A percentile compares a stretch with the other conserved stretches of the same genome.
Evolutionary conservation across 2,888 invertebrate genomes (phyloP).

Genomic region (Agonum fuliginosum): DNA sequence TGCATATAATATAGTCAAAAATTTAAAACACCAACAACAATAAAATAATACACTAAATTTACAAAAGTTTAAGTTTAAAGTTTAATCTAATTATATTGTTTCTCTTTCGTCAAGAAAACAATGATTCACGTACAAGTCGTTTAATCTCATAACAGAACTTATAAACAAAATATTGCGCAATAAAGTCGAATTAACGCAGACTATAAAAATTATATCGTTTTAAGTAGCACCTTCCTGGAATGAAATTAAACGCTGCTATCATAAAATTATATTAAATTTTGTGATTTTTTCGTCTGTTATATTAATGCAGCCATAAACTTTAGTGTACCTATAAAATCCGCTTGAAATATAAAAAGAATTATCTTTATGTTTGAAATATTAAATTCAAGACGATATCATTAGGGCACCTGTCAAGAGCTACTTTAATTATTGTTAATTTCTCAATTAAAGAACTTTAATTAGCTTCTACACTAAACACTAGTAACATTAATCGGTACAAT

Average conservation of each 20-base stretch:
- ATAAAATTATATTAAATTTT: slow-evolving; percentile 51
- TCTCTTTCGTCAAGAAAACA: slow-evolving; percentile 6
- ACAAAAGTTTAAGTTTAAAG: too few species aligned
- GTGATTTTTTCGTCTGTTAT: slow-evolving; percentile 47
- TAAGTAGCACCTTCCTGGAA: slow-evolving; percentile 50
- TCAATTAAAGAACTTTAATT: slow-evolving; percentile 30
- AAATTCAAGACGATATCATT: slow-evolving; percentile 21
- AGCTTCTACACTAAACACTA: neutral
- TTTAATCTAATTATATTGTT: too few species aligned
- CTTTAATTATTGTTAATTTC: slow-evolving; percentile 14
- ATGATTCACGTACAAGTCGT: slow-evolving; percentile 5
- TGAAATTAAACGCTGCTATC: slow-evolving; percentile 36
- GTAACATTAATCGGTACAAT: too few species aligned
- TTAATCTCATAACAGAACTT: slow-evolving; percentile 13
- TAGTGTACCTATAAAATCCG: slow-evolving; percentile 46
- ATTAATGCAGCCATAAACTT: slow-evolving; percentile 47
- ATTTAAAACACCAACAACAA: too few species aligned
- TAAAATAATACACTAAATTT: too few species aligned
- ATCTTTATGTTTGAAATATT: slow-evolving; percentile 49
- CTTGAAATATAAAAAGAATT: slow-evolving; percentile 39
- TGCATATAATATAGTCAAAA: too few species aligned
- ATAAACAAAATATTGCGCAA: slow-evolving; percentile 41
- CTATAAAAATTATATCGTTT: slow-evolving; percentile 45
- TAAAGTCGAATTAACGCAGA: slow-evolving; percentile 47
- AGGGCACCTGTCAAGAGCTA: slow-evolving; percentile 11